Evolutionary conservation across 1,140 invertebrate genomes (phyloP), one percentile per base, ranked within the genome.

Genomic region (Formica exsecta): DNA sequence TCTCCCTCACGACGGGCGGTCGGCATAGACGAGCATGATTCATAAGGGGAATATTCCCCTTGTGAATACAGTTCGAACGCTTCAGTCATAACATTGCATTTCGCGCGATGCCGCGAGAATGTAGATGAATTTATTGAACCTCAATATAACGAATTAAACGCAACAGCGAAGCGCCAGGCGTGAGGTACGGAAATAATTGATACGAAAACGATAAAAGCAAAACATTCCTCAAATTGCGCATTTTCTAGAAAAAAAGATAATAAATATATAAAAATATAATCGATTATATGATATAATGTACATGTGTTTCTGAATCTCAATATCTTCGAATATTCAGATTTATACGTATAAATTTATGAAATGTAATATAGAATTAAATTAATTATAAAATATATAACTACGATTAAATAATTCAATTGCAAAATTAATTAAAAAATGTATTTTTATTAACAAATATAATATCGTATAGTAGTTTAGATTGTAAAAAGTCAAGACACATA

Each of bases 51-150:
- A 73, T 83, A 83, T 73, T 83, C 68, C 79, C 79, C 79, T 62
- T 83, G 79, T 83, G 68, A 74, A 83, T 83, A 83, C 79, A 61
- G 68, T 83, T 83, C 79, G 79, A 83, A 83, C 79, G 68, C 22
- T 74, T 83, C 77, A 80, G 65, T 80, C 54, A 83, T 83, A 74
- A 64, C 32, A 36, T 70, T 61, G 68, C 38, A 38, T 83, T 83
- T 74, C 22, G 36, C 38, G 41, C 61, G 54, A 51, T 44, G 54
- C 11, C 68, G 41, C 77, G 65, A 61, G 77, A 59, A 41, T 57
- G 51, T 59, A 74, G 38, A 61, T 73, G 66, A 73, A 29, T 13
- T 73, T 81, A 81, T 81, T 57, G 77, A 71, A 57, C 54, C 16
- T 54, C 48, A 73, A 73, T 29, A 73, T 51, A 32, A 38, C 3